Conservation (phyloP, 2,888 invertebrate genomes). For the Saturnia pavonia region DNA sequence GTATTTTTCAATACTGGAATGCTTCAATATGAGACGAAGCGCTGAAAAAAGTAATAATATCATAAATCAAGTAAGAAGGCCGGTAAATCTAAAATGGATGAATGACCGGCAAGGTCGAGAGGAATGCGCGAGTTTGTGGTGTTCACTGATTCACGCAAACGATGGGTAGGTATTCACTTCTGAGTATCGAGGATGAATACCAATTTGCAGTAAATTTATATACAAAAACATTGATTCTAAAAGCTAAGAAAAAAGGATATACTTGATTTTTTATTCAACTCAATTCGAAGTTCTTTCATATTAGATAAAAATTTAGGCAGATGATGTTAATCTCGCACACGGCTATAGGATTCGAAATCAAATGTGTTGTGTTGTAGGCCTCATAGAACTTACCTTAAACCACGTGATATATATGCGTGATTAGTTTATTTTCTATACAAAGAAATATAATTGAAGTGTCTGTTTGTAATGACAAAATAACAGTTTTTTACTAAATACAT, state of each 20-base stretch:
- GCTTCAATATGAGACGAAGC: neutral
- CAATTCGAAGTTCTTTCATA: neutral
- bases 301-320: neutral
- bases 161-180: constrained; percentile 26
- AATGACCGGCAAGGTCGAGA: constrained; percentile 74
- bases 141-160: constrained; percentile 56
- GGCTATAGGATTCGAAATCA: neutral
- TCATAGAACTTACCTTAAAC: neutral
- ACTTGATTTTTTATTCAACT: neutral
- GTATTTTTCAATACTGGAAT: neutral
- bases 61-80: neutral
- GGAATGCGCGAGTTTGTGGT: constrained; percentile 55
- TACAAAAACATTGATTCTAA: neutral
- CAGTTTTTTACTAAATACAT: no score
- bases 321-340: neutral
- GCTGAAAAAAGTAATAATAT: neutral
- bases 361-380: neutral
- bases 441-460: no score
- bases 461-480: no score
- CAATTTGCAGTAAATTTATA: neutral
- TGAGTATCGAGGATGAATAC: constrained; percentile 21
- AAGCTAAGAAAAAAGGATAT: neutral
- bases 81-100: constrained; percentile 53
- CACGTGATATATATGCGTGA: neutral
- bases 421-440: no score